Conservation (phyloP, 2,113 vertebrate genomes). For the Chaenocephalus aceratus region DNA sequence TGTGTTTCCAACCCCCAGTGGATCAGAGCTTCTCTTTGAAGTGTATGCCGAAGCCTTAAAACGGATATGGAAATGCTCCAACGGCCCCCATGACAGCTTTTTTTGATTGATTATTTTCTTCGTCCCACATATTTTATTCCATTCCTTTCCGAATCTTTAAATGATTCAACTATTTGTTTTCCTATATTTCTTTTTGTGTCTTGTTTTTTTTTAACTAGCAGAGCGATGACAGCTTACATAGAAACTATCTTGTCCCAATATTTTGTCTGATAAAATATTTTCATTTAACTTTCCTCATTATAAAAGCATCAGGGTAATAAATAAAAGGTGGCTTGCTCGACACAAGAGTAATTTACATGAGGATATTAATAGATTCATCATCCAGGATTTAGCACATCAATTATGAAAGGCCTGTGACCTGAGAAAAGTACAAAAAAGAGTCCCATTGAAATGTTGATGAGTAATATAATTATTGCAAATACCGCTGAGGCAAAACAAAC, state of each 20-base stretch:
- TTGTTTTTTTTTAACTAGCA: slow-evolving; percentile 28
- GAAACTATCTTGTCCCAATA: slow-evolving; percentile 47
- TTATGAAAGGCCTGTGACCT: slow-evolving; percentile 80
- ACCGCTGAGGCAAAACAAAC: slow-evolving; percentile 73
- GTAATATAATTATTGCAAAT: slow-evolving; percentile 71
- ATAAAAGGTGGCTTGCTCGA: slow-evolving; percentile 69
- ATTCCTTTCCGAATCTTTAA: slow-evolving; percentile 60
- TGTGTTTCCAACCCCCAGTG: slow-evolving; percentile 41
- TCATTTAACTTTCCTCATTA: slow-evolving; percentile 80
- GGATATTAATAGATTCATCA: slow-evolving; percentile 82
- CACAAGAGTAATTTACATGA: slow-evolving; percentile 75
- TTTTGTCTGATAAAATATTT: slow-evolving; percentile 70
- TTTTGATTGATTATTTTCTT: slow-evolving; percentile 73
- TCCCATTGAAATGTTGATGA: slow-evolving; percentile 78
- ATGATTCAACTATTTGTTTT: slow-evolving; percentile 63
- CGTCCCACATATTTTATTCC: slow-evolving; percentile 79
- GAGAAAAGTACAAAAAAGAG: slow-evolving; percentile 61
- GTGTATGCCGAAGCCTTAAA: slow-evolving; percentile 62
- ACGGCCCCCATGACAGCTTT: slow-evolving; percentile 58
- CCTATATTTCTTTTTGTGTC: slow-evolving; percentile 36
- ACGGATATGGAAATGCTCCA: slow-evolving; percentile 45
- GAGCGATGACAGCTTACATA: slow-evolving; percentile 43
- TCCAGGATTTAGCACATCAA: slow-evolving; percentile 72
- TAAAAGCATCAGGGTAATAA: slow-evolving; percentile 73
- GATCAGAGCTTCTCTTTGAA: slow-evolving; percentile 66